These are phyloP conservation scores for Chrosomus eos DNA, from an alignment of 2,797 vertebrate genomes.

Conservation along the genomic window DNA sequence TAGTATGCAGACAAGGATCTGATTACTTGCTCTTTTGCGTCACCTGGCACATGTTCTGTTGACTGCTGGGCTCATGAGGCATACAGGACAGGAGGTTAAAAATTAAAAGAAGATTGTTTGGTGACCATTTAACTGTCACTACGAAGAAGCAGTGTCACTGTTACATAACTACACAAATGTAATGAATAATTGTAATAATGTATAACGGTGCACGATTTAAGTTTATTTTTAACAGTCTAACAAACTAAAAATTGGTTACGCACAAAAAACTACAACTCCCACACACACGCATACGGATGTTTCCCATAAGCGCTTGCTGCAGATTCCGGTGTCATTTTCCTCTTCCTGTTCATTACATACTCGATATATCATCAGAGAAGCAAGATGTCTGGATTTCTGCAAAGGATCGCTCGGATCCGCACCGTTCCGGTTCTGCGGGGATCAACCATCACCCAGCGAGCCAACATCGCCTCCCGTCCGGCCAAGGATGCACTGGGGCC, in stretches of 20 bases:
- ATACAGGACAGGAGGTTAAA: neutral
- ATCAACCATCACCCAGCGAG: constrained; percentile 57
- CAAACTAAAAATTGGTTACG: neutral
- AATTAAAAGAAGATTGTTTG: neutral
- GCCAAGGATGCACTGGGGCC: constrained; percentile 55
- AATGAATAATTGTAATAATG: neutral
- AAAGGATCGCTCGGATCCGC: constrained; percentile 54
- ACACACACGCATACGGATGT: neutral
- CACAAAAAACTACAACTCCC: constrained; percentile 30
- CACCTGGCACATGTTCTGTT: neutral
- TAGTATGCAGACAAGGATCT: neutral
- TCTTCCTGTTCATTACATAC: constrained; percentile 14
- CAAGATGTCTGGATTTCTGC: constrained; percentile 63
- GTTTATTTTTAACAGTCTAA: neutral
- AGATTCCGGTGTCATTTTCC: neutral
- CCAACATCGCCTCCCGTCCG: constrained; percentile 56
- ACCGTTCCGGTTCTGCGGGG: constrained; percentile 54
- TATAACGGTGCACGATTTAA: neutral
- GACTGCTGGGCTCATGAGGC: neutral
- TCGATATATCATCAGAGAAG: neutral
- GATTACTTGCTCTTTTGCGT: neutral
- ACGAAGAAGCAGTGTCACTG: neutral
- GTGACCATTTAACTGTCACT: constrained; percentile 2
- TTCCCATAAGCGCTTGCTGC: constrained; percentile 9
- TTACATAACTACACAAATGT: neutral